Base-by-base conservation (phyloP, 1,140 invertebrate genomes). In the Saccostrea cuccullata region DNA sequence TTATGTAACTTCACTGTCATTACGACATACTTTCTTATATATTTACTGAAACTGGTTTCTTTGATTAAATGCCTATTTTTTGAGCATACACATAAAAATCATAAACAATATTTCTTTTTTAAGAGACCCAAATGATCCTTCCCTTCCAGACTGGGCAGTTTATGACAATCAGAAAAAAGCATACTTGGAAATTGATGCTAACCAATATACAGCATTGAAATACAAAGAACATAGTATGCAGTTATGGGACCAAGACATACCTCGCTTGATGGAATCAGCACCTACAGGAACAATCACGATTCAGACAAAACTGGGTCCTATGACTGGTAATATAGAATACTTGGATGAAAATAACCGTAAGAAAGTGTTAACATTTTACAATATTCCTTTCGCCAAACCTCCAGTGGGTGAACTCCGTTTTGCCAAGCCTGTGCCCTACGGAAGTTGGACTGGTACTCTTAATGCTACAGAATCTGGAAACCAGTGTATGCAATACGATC, bases 221-320 rank as follows among this genome's bases (percentile, higher is more conserved):
- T 77, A 77, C 15, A 77, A 77, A 30, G 15, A 13, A 36, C 23
- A 77, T 30, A 58, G 60, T 8, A 64, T 85, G 58, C 30, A 85
- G 84, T 67, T 85, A 26, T 85, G 84, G 84, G 40, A 85, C n/a
- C 64, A 82, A 20, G 77, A 77, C 13, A 86, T 89, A 55, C 84
- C 90, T 15, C 23, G 60, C 12, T 8, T 85, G 13, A 26, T 64
- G 55, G 55, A 85, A 64, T 64, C 58, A n/a, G 58, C 58, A 20
- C 58, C 58, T n/a, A 64, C 58, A 20, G 58, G 58, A n/a, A 64
- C 58, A 20, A 17, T 64, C 58, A 64, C 58, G 17, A 64, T 64
- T n/a, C 58, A 17, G 15, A 64, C 58, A 1, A 64, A 64, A n/a
- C 58, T 64, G 17, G 58, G 58, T 64, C n/a, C n/a, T 17, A 64